Evolutionary conservation across 2,797 vertebrate species (phyloP).

Genomic region (Carduelis carduelis): DNA sequence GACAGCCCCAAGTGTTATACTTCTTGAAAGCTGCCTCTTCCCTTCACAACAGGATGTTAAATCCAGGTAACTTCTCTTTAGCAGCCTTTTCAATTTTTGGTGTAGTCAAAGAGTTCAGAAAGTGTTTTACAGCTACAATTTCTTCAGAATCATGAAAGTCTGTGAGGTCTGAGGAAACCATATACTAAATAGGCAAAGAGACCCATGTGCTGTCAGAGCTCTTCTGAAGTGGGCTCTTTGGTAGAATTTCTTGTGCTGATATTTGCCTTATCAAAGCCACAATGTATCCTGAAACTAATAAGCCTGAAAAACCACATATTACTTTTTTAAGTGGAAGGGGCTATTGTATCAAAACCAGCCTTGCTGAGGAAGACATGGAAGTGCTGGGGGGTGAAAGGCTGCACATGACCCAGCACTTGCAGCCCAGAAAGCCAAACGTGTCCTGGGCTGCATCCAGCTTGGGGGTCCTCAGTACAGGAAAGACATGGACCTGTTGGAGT

Average conservation of each 20-base stretch:
- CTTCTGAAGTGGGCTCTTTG: neutral
- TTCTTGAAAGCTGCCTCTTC: neutral
- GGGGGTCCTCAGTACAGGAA: neutral
- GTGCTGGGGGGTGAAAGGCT: neutral
- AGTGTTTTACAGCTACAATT: neutral
- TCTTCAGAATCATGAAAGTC: neutral
- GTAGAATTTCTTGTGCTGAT: neutral
- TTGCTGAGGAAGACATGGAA: neutral
- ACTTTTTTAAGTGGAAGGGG: fast-evolving
- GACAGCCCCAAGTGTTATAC: neutral
- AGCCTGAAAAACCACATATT: neutral
- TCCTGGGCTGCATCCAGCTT: neutral
- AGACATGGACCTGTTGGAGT: neutral
- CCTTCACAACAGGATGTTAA: neutral
- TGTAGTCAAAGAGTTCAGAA: neutral
- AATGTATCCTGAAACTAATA: neutral
- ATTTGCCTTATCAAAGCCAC: neutral
- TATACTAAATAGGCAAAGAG: neutral
- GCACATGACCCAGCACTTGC: no score
- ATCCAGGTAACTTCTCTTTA: neutral
- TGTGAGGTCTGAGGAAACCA: neutral
- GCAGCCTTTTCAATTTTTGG: neutral
- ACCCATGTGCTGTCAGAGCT: neutral
- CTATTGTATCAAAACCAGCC: neutral
- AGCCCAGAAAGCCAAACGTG: neutral